Evolutionary conservation across 1,140 invertebrate species (phyloP).

Genomic region (Tetranychus urticae): DNA sequence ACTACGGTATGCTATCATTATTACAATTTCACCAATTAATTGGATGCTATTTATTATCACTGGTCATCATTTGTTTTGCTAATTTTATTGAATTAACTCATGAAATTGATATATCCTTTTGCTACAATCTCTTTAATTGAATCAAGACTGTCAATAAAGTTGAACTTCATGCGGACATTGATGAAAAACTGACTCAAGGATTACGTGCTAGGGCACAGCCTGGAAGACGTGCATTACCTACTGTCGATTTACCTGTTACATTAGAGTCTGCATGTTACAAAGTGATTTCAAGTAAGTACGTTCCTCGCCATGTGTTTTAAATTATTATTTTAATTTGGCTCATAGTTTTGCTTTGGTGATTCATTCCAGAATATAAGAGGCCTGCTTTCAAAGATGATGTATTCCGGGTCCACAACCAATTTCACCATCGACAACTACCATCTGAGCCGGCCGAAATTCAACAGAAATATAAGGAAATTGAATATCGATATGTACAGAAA

Average conservation of each 20-base stretch:
- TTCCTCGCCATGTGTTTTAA: not conserved
- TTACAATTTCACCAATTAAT: no score
- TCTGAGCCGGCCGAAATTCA: not conserved
- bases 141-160: not conserved
- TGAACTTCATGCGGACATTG: not conserved
- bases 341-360: not conserved
- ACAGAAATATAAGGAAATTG: not conserved
- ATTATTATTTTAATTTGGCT: not conserved
- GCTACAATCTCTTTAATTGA: not conserved
- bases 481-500: not conserved
- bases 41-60: no score
- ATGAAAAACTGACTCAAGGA: not conserved
- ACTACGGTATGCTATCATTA: no score
- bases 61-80: no score
- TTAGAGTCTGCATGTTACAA: not conserved
- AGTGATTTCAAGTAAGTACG: not conserved
- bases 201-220: not conserved
- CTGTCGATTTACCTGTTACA: not conserved
- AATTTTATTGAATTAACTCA: no score
- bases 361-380: not conserved
- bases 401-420: not conserved
- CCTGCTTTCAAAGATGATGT: not conserved
- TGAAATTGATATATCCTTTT: no score
- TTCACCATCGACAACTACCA: not conserved
- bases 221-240: not conserved